Evolutionary conservation across 1,140 invertebrate species (phyloP).

Genomic region (Papilio polyxenes): DNA sequence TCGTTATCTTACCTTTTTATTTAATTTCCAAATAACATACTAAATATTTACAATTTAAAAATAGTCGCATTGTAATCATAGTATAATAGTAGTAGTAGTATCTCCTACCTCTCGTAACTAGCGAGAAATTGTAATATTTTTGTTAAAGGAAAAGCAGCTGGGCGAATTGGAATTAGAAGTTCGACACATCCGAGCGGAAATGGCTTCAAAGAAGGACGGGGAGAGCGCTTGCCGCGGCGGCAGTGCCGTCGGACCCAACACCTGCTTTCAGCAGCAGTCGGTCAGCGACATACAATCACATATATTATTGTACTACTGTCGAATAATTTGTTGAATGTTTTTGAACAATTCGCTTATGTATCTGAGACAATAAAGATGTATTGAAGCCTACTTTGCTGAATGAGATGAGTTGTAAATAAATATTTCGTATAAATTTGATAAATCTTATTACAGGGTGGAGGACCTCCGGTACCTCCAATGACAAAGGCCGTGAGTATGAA

Average conservation of each 20-base stretch:
- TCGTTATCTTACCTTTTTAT: too few relatives aligned
- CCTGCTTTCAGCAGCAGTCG: slow-evolving; percentile 59
- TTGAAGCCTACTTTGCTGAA: background rate
- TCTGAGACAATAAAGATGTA: background rate
- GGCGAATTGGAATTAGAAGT: slow-evolving; percentile 62
- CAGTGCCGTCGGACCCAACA: slow-evolving; percentile 51
- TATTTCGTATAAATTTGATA: background rate
- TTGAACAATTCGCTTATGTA: too few relatives aligned
- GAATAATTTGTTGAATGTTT: too few relatives aligned
- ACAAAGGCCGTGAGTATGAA: slow-evolving; percentile 59
- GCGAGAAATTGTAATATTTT: background rate
- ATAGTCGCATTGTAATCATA: too few relatives aligned
- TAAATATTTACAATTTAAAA: too few relatives aligned
- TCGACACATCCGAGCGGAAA: slow-evolving; percentile 55
- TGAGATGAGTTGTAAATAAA: background rate
- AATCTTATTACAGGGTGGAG: slow-evolving; percentile 53
- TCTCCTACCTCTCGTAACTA: too few relatives aligned
- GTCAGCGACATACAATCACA: slow-evolving; percentile 40
- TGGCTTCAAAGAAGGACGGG: slow-evolving; percentile 55
- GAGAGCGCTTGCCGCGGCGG: slow-evolving; percentile 55
- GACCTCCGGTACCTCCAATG: slow-evolving; percentile 64
- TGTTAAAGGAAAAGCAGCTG: slow-evolving; percentile 63
- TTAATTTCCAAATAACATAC: too few relatives aligned
- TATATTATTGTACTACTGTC: too few relatives aligned
- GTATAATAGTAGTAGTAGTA: too few relatives aligned